Evolutionary conservation across 2,113 vertebrate genomes (phyloP).

Genomic region (Cyprinodon tularosa): DNA sequence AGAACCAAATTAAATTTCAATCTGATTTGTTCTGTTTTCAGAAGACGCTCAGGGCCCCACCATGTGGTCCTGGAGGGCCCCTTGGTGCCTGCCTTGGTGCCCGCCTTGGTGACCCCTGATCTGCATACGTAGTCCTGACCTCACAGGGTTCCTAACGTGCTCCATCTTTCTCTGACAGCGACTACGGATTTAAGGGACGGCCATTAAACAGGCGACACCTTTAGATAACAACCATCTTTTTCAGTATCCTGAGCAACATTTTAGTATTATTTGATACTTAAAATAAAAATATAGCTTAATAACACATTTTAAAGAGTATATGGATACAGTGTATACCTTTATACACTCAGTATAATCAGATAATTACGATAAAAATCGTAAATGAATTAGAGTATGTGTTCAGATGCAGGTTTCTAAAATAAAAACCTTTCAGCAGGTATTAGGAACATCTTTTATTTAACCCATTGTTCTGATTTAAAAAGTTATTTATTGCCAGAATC

Average conservation of each 20-base stretch:
- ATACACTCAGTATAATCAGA: too few species aligned
- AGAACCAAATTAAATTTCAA: too few species aligned
- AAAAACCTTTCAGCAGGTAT: not conserved
- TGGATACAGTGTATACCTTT: not conserved
- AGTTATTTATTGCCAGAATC: not conserved
- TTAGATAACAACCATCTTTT: not conserved
- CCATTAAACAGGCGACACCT: not conserved
- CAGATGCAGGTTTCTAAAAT: not conserved
- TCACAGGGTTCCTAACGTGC: not conserved
- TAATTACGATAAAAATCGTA: too few species aligned
- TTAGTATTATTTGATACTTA: not conserved
- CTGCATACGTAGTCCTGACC: too few species aligned
- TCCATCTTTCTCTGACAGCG: not conserved
- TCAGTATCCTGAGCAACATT: not conserved
- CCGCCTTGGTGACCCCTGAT: too few species aligned
- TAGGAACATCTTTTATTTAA: not conserved
- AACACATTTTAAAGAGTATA: not conserved
- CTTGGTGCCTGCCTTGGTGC: too few species aligned
- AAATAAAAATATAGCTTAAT: not conserved
- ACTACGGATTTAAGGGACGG: not conserved
- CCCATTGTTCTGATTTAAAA: not conserved
- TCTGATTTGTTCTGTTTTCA: too few species aligned
- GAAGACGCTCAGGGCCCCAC: too few species aligned
- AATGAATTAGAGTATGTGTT: not conserved
- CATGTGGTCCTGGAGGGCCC: too few species aligned